A percentile compares a stretch with the other conserved stretches of the same genome.
Conservation (phyloP, 2,113 vertebrate genomes). For the Loxodonta africana region DNA sequence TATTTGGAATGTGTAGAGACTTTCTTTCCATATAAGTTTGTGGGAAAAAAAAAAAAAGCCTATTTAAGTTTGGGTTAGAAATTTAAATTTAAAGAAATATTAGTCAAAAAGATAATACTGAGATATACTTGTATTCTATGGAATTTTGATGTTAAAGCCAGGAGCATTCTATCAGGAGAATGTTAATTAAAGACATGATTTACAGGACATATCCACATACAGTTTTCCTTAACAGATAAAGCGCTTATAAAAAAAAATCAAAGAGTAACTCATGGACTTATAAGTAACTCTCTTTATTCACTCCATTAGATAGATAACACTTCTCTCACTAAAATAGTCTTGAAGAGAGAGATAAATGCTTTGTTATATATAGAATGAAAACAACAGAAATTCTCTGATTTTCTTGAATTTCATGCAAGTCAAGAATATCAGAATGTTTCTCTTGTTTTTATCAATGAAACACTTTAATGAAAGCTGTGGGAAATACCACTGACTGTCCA, state of each 20-base stretch:
- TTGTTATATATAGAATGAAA: neutral
- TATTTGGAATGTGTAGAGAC: neutral
- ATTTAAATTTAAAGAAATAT: neutral
- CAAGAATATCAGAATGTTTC: neutral
- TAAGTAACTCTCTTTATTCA: neutral
- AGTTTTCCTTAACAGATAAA: constrained; percentile 38
- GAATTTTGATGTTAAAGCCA: constrained; percentile 16
- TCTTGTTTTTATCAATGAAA: neutral
- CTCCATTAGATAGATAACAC: neutral
- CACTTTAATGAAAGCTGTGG: neutral
- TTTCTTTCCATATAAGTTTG: neutral
- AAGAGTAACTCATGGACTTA: neutral
- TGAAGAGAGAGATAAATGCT: neutral
- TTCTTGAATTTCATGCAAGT: neutral
- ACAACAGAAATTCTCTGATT: too few species aligned
- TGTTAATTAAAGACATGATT: neutral
- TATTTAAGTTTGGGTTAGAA: constrained; percentile 14
- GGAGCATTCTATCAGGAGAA: neutral
- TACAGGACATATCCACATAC: neutral
- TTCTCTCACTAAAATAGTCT: constrained; percentile 2
- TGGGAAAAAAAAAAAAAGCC: neutral
- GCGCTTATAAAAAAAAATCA: neutral
- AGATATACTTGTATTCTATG: neutral
- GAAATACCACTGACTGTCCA: neutral
- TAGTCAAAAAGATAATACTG: neutral